phyloP scores from a whole-genome alignment of 2,113 vertebrate genomes.

The Hemibagrus wyckioides region DNA sequence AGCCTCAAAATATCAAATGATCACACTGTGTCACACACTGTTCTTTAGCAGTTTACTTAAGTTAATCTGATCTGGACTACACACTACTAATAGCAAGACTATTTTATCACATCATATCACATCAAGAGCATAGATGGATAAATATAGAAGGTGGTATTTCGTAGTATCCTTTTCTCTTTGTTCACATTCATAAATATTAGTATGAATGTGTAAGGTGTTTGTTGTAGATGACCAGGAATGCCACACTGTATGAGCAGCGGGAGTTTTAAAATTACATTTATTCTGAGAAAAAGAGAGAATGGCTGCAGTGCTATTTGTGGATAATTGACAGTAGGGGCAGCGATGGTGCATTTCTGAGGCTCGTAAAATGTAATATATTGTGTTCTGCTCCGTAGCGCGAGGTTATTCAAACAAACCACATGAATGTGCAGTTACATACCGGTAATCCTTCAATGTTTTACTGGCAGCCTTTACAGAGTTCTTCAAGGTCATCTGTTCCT shows the following conservation, averaged over 20 bases:
- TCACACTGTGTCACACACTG: conserved; percentile 27
- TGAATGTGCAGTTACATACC: conserved; percentile 79
- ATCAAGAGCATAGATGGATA: neutral
- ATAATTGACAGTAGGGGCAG: conserved; percentile 60
- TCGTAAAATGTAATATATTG: conserved; percentile 80
- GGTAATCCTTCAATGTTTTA: conserved; percentile 77
- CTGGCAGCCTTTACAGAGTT: conserved; percentile 76
- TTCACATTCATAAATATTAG: conserved; percentile 43
- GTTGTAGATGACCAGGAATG: neutral
- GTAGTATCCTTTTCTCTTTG: conserved; percentile 41
- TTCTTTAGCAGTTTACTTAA: neutral
- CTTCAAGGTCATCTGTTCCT: conserved; percentile 68
- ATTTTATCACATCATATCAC: neutral
- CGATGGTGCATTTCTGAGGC: conserved; percentile 62
- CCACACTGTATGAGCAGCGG: conserved; percentile 12
- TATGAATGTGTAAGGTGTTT: conserved; percentile 46
- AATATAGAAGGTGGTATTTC: neutral
- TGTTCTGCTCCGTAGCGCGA: conserved; percentile 64
- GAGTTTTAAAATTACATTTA: conserved; percentile 35
- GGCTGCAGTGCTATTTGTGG: conserved; percentile 58
- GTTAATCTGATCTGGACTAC: neutral
- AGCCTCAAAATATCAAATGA: conserved; percentile 27
- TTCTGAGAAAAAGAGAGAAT: conserved; percentile 29
- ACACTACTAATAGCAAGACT: neutral
- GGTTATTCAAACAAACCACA: conserved; percentile 82